These are phyloP conservation scores for Mixornis gularis DNA, from an alignment of 2,113 vertebrate genomes.

Conservation along the genomic window DNA sequence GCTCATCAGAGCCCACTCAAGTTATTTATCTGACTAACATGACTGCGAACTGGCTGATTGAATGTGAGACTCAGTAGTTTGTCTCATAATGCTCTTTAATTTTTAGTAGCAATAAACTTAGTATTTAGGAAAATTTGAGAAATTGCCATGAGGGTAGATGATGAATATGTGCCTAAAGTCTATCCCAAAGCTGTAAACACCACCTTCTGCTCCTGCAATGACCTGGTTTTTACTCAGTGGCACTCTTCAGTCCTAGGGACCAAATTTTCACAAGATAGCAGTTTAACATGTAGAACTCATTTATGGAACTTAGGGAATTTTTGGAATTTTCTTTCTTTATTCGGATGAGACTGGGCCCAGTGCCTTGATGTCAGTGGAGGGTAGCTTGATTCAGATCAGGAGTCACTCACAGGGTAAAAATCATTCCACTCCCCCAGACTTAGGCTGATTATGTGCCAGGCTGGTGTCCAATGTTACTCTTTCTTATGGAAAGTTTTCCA, in stretches of 20 bases:
- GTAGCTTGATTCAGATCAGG: background rate
- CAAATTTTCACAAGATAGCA: conserved; percentile 2
- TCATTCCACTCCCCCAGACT: rapidly evolving
- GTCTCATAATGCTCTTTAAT: conserved; percentile 49
- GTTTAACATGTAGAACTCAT: background rate
- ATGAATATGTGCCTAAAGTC: conserved; percentile 57
- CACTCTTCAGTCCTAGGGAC: conserved; percentile 27
- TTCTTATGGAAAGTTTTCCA: background rate
- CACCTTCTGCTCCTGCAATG: conserved; percentile 49
- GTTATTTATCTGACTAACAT: background rate
- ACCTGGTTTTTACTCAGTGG: conserved; percentile 24
- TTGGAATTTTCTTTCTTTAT: background rate
- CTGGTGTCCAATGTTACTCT: background rate
- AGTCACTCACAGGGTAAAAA: background rate
- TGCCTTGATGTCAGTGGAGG: background rate
- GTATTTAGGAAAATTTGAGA: conserved; percentile 62
- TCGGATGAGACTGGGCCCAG: background rate
- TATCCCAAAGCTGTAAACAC: conserved; percentile 63
- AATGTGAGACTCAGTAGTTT: conserved; percentile 36
- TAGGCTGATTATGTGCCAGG: background rate
- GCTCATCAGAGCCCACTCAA: background rate
- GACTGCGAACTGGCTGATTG: background rate
- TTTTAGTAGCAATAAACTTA: conserved; percentile 56
- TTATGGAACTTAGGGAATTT: background rate
- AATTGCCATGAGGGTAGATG: conserved; percentile 57